Base-by-base conservation (phyloP, 2,113 vertebrate genomes). In the Nasalis larvatus region DNA sequence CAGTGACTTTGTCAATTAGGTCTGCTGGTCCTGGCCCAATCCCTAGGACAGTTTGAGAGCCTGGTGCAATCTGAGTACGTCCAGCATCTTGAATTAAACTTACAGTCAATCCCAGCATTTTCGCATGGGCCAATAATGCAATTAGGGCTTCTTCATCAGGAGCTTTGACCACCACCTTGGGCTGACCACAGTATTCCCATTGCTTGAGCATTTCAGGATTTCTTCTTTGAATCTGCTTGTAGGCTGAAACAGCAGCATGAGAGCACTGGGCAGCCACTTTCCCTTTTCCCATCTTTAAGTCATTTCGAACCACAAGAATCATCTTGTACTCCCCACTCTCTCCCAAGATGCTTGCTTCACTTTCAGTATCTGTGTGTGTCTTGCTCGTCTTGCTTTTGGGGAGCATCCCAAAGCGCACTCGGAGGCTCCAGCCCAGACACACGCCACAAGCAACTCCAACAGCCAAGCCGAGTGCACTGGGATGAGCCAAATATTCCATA, bases 281-380 rank as follows among this genome's bases (percentile, higher is more conserved):
- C 0, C 99, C 99, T 96, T 99, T 99, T 0, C 99, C 99, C 99
- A 99, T 99, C 98, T 99, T 99, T 93, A 99, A 97, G 97, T 99
- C 99, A 0, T 98, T 99, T 47, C 99, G 99, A 82, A 99, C 99
- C 0, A 99, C 97, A 63, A 99, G 98, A 40, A 99, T 98, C 99
- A 99, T 99, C 98, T 99, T 99, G 98, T 99, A 99, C 94, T 99
- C 99, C 1, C 99, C 99, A 0, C 98, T 98, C 74, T 99, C 99
- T 16, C 99, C 99, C 99, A 99, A 99, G 89, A 99, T 23, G n/a
- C 97, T 98, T 0, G 98, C 73, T 93, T 99, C 99, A 0, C 49
- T 94, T 42, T 96, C 97, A 0, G 66, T 6, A 32, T 97, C 89
- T 54, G 37, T 86, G 14, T 97, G 20, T n/a, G 96, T 98, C 8